A percentile compares a stretch with the other conserved stretches of the same genome.
Evolutionary conservation across 2,113 vertebrate species (phyloP).

Genomic region (Oncorhynchus mykiss): DNA sequence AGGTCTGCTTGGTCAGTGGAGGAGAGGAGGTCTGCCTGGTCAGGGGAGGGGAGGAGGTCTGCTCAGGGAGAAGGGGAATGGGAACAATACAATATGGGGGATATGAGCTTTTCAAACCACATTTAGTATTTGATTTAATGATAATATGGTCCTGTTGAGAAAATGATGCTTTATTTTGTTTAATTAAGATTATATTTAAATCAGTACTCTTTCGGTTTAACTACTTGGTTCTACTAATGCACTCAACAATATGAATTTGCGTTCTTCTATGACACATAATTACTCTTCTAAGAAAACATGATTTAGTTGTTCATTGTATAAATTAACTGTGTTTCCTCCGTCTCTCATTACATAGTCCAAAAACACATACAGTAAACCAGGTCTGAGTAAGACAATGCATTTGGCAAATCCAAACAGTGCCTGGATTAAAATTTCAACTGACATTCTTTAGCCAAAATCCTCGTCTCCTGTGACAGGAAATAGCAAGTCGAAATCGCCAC

Average conservation of each 20-base stretch:
- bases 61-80: no score
- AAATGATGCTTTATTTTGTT: not conserved
- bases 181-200: not conserved
- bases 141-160: no score
- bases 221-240: conserved; percentile 12
- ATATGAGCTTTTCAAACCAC: not conserved
- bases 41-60: no score
- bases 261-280: conserved; percentile 25
- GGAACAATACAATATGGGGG: no score
- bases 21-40: no score
- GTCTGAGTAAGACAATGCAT: conserved; percentile 57
- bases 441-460: conserved; percentile 61
- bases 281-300: conserved; percentile 42
- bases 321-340: conserved; percentile 41
- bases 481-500: conserved; percentile 41
- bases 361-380: conserved; percentile 63
- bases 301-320: conserved; percentile 52
- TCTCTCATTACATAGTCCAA: conserved; percentile 53
- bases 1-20: no score
- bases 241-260: conserved; percentile 19
- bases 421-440: conserved; percentile 66
- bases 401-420: conserved; percentile 58
- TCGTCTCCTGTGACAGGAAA: conserved; percentile 68
- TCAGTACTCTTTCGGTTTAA: no score
- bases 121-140: not conserved